Base-by-base conservation (phyloP, 2,113 vertebrate species). In the Kryptolebias marmoratus region DNA sequence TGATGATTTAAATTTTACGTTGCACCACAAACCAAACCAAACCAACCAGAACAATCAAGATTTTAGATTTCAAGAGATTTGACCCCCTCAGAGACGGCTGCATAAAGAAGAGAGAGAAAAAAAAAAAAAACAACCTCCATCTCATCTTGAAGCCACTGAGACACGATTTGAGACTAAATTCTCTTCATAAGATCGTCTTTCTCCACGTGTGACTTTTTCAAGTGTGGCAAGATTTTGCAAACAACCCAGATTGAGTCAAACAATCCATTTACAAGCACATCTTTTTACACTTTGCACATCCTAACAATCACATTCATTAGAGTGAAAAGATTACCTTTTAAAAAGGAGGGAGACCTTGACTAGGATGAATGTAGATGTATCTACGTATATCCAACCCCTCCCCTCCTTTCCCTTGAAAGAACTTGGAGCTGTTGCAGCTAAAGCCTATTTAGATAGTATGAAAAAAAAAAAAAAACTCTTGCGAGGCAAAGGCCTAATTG, bases 401-500 rank as follows among this genome's bases (percentile, higher is more conserved):
- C 32, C 55, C 50, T 60, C 22, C 52, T 30, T 47, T 63, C 44
- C 55, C 61, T 63, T 75, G 32, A 73, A 81, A 77, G 60, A 79
- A 79, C 84, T 66, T 49, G 63, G 68, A 79, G 71, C 73, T 55
- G 75, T 57, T 30, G 76, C 73, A 49, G 81, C 53, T 78, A 84
- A 80, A 45, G 71, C 79, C 80, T 77, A 81, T 88, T 85, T 84
- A 74, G 78, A 87, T 73, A 71, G 68, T 82, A 83, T 79, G 83
- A 70, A 31, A 6, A 12, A 79, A 22, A 22, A 22, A 22, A 22
- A 84, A 86, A 81, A 60, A 36, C 74, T 36, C 86, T 82, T 68
- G 64, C 81, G 85, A 79, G 82, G 76, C 73, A 80, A 73, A 79
- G 75, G 68, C 63, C 83, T 90, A 90, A 91, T 86, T 90, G 74